Percentiles rank a stretch among this genome's conserved stretches.
Evolutionary conservation across 2,888 invertebrate genomes (phyloP).

Genomic region (Criorhina ranunculi): DNA sequence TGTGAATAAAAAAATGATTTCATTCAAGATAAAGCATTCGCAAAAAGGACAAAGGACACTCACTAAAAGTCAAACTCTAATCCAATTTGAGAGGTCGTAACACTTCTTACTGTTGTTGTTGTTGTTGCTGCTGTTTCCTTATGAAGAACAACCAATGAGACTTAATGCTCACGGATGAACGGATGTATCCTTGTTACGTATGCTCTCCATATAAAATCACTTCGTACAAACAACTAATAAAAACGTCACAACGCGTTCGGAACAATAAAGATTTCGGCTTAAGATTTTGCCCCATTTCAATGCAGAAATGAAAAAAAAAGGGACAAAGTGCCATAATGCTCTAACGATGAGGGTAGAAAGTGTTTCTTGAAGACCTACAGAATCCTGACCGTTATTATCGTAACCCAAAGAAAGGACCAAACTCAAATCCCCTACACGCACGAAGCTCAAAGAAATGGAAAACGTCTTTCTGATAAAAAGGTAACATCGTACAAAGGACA

Average conservation of each 20-base stretch:
- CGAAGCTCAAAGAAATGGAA: conserved; percentile 68
- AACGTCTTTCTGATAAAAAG: conserved; percentile 63
- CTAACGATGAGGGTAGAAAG: conserved; percentile 55
- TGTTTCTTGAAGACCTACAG: conserved; percentile 51
- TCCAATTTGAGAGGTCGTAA: conserved; percentile 81
- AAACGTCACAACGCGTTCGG: conserved; percentile 81
- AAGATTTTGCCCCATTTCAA: conserved; percentile 78
- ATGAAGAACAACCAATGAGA: conserved; percentile 67
- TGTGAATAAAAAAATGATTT: conserved; percentile 68
- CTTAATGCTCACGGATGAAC: conserved; percentile 72
- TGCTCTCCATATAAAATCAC: conserved; percentile 71
- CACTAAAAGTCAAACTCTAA: conserved; percentile 79
- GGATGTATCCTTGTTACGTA: conserved; percentile 74
- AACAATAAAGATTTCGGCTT: conserved; percentile 78
- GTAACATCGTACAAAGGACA: conserved; percentile 68
- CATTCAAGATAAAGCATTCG: conserved; percentile 46
- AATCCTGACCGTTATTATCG: conserved; percentile 71
- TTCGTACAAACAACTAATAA: conserved; percentile 82
- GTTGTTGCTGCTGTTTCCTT: conserved; percentile 24
- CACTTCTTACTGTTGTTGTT: conserved; percentile 51
- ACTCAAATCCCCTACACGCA: conserved; percentile 73
- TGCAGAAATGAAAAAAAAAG: conserved; percentile 69
- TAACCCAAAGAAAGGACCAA: conserved; percentile 57
- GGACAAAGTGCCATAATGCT: conserved; percentile 69
- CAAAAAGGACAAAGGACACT: conserved; percentile 72